These are phyloP conservation scores for Poeciliopsis occidentalis DNA, from an alignment of 2,113 vertebrate species.

Conservation along the genomic window DNA sequence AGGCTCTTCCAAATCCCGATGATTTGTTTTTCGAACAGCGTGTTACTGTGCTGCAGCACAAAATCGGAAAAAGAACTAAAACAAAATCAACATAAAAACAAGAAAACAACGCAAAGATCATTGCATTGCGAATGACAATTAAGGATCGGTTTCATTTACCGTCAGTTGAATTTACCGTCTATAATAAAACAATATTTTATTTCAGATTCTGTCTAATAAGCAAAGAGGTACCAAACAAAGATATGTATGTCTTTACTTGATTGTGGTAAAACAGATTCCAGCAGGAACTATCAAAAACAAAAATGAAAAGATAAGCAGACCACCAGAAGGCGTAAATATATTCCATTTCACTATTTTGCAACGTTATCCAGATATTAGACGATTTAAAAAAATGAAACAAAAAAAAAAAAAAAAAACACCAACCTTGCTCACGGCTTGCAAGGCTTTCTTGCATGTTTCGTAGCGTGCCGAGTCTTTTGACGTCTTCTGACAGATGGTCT, in stretches of 20 bases:
- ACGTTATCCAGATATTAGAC: background rate
- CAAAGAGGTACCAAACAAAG: too few relatives aligned
- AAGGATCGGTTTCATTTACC: background rate
- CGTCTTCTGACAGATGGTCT: slow-evolving; percentile 98
- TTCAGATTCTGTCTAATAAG: background rate
- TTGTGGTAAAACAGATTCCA: background rate
- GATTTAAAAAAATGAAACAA: background rate
- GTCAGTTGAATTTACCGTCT: background rate
- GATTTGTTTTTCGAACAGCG: too few relatives aligned
- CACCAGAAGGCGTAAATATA: background rate
- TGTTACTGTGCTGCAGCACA: too few relatives aligned
- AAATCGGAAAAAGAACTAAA: background rate
- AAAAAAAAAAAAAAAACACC: slow-evolving; percentile 71
- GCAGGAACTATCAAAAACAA: background rate
- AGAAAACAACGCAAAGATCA: background rate
- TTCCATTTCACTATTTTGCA: background rate
- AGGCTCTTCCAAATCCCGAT: background rate
- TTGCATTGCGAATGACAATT: background rate
- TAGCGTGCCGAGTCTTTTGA: slow-evolving; percentile 87
- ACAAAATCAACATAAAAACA: background rate
- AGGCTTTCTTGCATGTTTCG: slow-evolving; percentile 86
- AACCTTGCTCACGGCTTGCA: slow-evolving; percentile 96
- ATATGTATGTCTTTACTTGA: background rate
- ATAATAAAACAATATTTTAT: background rate
- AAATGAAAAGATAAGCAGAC: background rate